Evolutionary conservation across 2,888 invertebrate species (phyloP), one percentile per base, ranked within the genome.

Genomic region (Nomada hirtipes): DNA sequence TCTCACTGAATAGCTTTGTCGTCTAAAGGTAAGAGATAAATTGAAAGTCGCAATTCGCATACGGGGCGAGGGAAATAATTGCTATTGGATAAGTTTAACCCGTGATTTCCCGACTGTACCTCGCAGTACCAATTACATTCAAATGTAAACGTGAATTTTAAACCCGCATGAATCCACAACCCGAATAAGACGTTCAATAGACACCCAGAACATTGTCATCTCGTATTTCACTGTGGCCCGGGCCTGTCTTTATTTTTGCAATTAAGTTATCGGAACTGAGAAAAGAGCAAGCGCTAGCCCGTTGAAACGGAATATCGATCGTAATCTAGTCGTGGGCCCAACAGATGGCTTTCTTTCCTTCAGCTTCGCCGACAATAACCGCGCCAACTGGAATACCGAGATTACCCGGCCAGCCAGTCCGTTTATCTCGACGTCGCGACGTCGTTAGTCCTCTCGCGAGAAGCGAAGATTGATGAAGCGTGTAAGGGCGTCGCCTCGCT

Each of bases 381-480:
- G 70, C 76, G 72, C 72, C 78, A 76, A 78, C 76, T 69, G 86
- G 75, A 86, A 86, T 85, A 86, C 71, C 79, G 76, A 83, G 85
- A 80, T 88, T 88, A 85, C 76, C 79, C 64, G 69, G 64, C 76
- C 67, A 69, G 29, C 79, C 70, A 77, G 84, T 82, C 74, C 80
- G 88, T 86, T 88, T 88, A 88, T 88, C 88, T 88, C 82, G 64
- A 63, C 76, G 67, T 53, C 59, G 76, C 73, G 77, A 84, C 83
- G 82, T 88, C 88, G 88, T 88, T 88, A 88, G 88, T 83, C 80
- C 88, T 83, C 83, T 73, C 77, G 88, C 65, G 83, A 72, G 82
- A 74, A 83, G 87, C 79, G 87, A 88, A 88, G 88, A 88, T 88
- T 88, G 88, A 88, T 88, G 88, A 78, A 86, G 80, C 83, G 83